Conservation (phyloP, 1,140 invertebrate species). For the Archivesica marissinica region DNA sequence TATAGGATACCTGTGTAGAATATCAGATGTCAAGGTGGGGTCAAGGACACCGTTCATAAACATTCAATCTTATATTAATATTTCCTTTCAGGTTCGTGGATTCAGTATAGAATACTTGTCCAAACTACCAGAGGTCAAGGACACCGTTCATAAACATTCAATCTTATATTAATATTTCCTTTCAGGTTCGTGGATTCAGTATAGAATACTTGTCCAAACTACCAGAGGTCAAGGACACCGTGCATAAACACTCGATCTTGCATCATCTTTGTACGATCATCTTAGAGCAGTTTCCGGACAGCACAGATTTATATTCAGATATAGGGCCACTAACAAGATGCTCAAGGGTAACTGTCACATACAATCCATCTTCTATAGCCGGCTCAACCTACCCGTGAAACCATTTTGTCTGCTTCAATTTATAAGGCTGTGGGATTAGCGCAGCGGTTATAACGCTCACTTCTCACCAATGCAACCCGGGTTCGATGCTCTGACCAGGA, state of each 20-base stretch:
- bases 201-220: constrained; percentile 99
- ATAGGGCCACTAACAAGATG: constrained; percentile 89
- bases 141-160: constrained; percentile 99
- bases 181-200: constrained; percentile 96
- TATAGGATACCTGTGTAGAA: not conserved
- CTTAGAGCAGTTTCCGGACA: constrained; percentile 96
- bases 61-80: not conserved
- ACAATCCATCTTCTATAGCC: no score
- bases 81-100: constrained; percentile 90
- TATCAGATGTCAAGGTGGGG: no score
- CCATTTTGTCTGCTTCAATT: no score
- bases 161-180: constrained; percentile 88
- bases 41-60: no score
- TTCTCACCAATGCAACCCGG: no score
- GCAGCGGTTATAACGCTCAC: no score
- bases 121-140: constrained; percentile 99
- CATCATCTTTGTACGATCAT: constrained; percentile 99
- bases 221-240: constrained; percentile 99
- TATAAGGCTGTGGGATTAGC: no score
- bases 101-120: constrained; percentile 99
- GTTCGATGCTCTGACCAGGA: no score
- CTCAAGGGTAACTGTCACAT: constrained; percentile 87
- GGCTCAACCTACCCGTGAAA: no score
- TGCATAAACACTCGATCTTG: constrained; percentile 98
- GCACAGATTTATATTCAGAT: constrained; percentile 98